Base-by-base conservation (phyloP, 2,113 vertebrate species). In the Poicephalus gulielmi region DNA sequence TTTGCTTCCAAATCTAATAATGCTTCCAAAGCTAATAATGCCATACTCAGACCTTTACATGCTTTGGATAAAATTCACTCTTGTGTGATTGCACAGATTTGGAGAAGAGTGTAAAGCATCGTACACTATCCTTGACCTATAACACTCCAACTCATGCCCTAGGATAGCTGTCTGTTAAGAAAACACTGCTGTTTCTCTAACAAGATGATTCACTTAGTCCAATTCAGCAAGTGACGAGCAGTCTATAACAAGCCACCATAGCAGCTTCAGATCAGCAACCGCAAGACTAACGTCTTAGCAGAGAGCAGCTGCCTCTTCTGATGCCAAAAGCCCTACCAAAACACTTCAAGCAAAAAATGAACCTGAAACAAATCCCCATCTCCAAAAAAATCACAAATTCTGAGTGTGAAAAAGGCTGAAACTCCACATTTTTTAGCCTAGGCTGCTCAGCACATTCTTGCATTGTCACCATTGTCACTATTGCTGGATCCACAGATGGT, bases 401-500 rank as follows among this genome's bases (percentile, higher is more conserved):
- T 69, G 39, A 66, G 24, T 0, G 1, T 44, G 49, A 47, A 52
- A 90, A 63, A 62, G 39, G 59, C 41, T 55, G 37, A 62, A 85
- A 46, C 22, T 46, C 53, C 46, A 18, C 31, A 46, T n/a, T 50
- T 80, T 75, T 87, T 92, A 28, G 44, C 47, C 39, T 57, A 64
- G 47, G 75, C 22, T 81, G 47, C n/a, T 91, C 49, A 73, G 66
- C n/a, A 47, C 41, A 74, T 59, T 75, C 69, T 39, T 77, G 63
- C 64, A 73, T n/a, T 80, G 79, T 88, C 79, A 83, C 24, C 60
- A 73, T 31, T 80, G 78, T 90, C 82, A 83, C 27, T 63, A 2
- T 23, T 88, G 70, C 57, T 91, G 46, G 35, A 82, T 83, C 60
- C 89, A 76, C 85, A 97, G 78, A 96, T 87, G 91, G 66, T 96